These are phyloP conservation scores for Pangasius larnaudii DNA, from an alignment of 2,797 vertebrate species.

Conservation along the genomic window DNA sequence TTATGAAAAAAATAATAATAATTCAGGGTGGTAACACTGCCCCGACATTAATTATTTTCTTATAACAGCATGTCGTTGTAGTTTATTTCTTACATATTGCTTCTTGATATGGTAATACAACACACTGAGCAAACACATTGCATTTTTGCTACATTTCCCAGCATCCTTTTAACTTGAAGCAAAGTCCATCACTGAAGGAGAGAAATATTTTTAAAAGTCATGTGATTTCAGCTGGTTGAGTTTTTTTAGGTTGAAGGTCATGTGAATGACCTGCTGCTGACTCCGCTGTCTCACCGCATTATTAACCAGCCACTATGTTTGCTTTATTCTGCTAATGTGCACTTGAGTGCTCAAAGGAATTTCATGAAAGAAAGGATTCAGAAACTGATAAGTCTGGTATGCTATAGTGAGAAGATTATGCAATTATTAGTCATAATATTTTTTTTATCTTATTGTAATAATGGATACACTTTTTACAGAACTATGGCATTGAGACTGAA, in stretches of 20 bases:
- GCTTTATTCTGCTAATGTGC: constrained; percentile 42
- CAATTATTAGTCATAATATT: constrained; percentile 19
- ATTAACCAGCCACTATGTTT: constrained; percentile 30
- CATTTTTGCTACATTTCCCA: background rate
- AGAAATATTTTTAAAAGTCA: constrained; percentile 34
- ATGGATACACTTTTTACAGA: constrained; percentile 70
- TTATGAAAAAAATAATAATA: too few species aligned
- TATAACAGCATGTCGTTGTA: background rate
- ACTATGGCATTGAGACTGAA: constrained; percentile 90
- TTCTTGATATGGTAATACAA: background rate
- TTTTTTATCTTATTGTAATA: constrained; percentile 16
- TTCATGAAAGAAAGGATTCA: constrained; percentile 25
- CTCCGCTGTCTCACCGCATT: constrained; percentile 50
- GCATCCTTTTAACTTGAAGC: background rate
- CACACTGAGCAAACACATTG: background rate
- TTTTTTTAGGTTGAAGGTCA: constrained; percentile 50
- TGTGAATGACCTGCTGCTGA: constrained; percentile 56
- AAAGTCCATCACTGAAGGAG: background rate
- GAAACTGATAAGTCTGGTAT: constrained; percentile 24
- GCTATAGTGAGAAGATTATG: constrained; percentile 9
- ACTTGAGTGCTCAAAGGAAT: constrained; percentile 24
- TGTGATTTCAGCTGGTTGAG: constrained; percentile 43
- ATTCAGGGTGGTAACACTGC: background rate
- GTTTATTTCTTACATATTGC: background rate
- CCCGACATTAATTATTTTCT: background rate